Evolutionary conservation across 92 coral and sea anemone genomes (phyloP), one percentile per base, ranked within the genome.

Genomic region (Umimayanthus kanabou): DNA sequence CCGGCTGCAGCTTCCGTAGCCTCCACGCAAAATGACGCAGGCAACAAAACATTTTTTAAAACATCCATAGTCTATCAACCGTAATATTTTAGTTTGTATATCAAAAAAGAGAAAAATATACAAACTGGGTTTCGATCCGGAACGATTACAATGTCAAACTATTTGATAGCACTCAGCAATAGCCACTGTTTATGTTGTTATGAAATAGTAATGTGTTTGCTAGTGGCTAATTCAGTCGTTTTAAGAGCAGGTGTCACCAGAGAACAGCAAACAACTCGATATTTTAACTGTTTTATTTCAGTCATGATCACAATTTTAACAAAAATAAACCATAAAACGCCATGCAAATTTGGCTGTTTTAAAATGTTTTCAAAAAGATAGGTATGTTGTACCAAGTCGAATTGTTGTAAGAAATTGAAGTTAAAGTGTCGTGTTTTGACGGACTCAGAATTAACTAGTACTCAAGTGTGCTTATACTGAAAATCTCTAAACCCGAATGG

Each of bases 21-120:
- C 23, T 42, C 71, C 77, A 78, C 61, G 65, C 87, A 42, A 70
- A 47, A 23, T 55, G 84, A 80, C 84, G 84, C 71, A 80, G 0
- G 47, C 9, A 1, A 57, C 25, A 61, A 47, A 61, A 20, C 26
- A 20, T 61, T 61, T 61, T 0, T n/a, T n/a, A n/a, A n/a, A 22
- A 61, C 20, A 6, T 61, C 69, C 69, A 6, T 61, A 61, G 20
- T 18, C 69, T 22, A 61, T 61, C 69, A 61, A 18, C 69, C 26
- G 26, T 20, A 61, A 61, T 61, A 61, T 61, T 61, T 20, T 8
- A 61, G 69, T 61, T 61, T 61, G 15, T 4, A 20, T 20, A 22
- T 61, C 69, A 61, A 61, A 22, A 61, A 61, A 61, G 2, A 61
- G 25, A 23, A 61, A 61, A 61, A 61, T 20, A 61, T 61, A 61